Evolutionary conservation across 2,113 vertebrate species (phyloP), one percentile per base, ranked within the genome.

Genomic region (Ophiodon elongatus): DNA sequence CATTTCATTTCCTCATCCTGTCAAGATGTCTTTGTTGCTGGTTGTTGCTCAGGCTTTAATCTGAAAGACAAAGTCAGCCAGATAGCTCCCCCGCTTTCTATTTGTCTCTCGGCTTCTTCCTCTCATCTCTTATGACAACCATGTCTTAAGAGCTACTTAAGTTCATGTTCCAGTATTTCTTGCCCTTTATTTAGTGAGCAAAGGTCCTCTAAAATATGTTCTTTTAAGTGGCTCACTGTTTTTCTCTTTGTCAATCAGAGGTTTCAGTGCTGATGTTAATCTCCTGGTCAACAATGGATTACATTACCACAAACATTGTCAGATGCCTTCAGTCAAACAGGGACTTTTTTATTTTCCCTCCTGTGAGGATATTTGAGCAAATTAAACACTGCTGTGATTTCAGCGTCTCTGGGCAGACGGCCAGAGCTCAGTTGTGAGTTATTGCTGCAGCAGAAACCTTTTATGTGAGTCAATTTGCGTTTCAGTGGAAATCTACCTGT

Each of bases 1-100:
- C 94, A 95, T 95, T 95, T 95, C 77, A 95, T 96, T 96, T 96
- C 95, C 95, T 95, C 90, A 78, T 75, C 92, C 91, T 94, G 92
- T 94, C 94, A 90, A 87, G 62, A 80, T 39, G 86, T 93, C 94
- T 94, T 95, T 95, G 92, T 95, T 82, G 73, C 72, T 45, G 71
- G 47, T 86, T 85, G 92, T 93, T 91, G 88, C 89, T 89, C 69
- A 2, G 91, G 87, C 89, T 91, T 92, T 96, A 95, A 96, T 96
- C 95, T 93, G 89, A 94, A 96, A 95, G 94, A 90, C 94, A 96
- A 95, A 96, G 93, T 93, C 91, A 70, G 88, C 91, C 85, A 57
- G 85, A 92, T 86, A 85, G 78, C 84, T 6, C 70, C 54, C 82
- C 88, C 57, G 37, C 86, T 92, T 82, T 82, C 82, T 88, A 65